Evolutionary conservation across 2,888 invertebrate species (phyloP).

Genomic region (Epirrita christyi): DNA sequence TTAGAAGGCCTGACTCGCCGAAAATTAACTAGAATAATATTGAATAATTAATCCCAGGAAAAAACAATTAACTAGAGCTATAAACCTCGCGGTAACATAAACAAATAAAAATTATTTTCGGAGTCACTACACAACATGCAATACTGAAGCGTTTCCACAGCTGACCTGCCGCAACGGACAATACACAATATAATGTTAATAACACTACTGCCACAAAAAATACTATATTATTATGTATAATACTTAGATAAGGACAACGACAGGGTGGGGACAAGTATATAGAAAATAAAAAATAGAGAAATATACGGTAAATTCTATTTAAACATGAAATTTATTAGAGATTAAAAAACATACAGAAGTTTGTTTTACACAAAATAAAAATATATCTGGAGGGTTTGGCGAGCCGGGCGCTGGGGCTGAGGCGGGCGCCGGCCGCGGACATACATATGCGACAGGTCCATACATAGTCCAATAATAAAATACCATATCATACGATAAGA

Average conservation of each 20-base stretch:
- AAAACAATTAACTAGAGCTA: constrained; percentile 67
- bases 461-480: constrained; percentile 81
- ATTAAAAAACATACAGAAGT: constrained; percentile 82
- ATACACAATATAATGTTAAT: constrained; percentile 70
- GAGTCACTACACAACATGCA: constrained; percentile 77
- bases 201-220: constrained; percentile 82
- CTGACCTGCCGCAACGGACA: constrained; percentile 66
- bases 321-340: constrained; percentile 85
- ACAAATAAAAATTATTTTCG: constrained; percentile 79
- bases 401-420: constrained; percentile 52
- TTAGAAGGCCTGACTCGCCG: constrained; percentile 65
- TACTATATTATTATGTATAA: constrained; percentile 65
- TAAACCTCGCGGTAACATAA: constrained; percentile 73
- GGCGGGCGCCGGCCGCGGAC: constrained; percentile 50
- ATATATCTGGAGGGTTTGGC: constrained; percentile 78
- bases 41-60: constrained; percentile 59
- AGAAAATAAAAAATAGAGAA: constrained; percentile 80
- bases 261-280: constrained; percentile 69
- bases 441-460: constrained; percentile 80
- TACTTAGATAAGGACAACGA: constrained; percentile 76
- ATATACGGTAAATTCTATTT: constrained; percentile 84
- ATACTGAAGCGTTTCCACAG: constrained; percentile 73
- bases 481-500: constrained; percentile 80
- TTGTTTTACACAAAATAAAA: constrained; percentile 83
- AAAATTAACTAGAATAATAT: constrained; percentile 73